phyloP scores from a whole-genome alignment of 2,888 invertebrate species.

The Mechanitis mazaeus region DNA sequence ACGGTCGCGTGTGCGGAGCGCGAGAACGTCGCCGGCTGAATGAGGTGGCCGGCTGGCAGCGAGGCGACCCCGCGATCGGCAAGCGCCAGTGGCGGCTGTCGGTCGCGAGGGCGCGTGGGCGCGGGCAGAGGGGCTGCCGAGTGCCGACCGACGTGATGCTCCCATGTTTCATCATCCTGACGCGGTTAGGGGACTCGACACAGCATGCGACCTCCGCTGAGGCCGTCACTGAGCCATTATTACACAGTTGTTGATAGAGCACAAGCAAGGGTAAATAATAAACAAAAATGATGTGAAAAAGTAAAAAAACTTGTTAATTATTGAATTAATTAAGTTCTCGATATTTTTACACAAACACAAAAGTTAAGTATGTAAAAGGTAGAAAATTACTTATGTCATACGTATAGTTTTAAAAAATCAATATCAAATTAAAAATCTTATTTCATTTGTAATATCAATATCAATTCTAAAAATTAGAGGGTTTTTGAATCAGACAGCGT shows the following conservation, averaged over 20 bases:
- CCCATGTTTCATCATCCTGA: constrained; percentile 47
- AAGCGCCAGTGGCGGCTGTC: constrained; percentile 49
- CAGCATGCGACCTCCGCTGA: constrained; percentile 46
- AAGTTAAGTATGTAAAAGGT: too few relatives aligned
- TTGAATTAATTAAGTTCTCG: too few relatives aligned
- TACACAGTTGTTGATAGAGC: constrained; percentile 11
- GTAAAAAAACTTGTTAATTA: too few relatives aligned
- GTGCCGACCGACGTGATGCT: constrained; percentile 51
- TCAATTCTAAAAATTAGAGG: neutral
- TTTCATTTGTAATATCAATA: too few relatives aligned
- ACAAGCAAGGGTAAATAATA: neutral
- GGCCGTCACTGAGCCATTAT: constrained; percentile 16
- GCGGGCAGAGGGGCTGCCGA: constrained; percentile 55
- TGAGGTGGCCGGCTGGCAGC: constrained; percentile 47
- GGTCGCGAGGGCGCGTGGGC: constrained; percentile 55
- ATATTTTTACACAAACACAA: too few relatives aligned
- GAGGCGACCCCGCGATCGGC: constrained; percentile 41
- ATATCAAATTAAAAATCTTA: too few relatives aligned
- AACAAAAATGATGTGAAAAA: too few relatives aligned
- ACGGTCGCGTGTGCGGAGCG: constrained; percentile 65
- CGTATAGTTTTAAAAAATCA: too few relatives aligned
- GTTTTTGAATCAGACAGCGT: constrained; percentile 34
- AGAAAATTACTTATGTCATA: too few relatives aligned
- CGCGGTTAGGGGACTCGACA: constrained; percentile 36
- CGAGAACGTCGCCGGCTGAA: constrained; percentile 71